phyloP scores from a whole-genome alignment of 2,797 vertebrate species.

The Taeniopygia guttata region DNA sequence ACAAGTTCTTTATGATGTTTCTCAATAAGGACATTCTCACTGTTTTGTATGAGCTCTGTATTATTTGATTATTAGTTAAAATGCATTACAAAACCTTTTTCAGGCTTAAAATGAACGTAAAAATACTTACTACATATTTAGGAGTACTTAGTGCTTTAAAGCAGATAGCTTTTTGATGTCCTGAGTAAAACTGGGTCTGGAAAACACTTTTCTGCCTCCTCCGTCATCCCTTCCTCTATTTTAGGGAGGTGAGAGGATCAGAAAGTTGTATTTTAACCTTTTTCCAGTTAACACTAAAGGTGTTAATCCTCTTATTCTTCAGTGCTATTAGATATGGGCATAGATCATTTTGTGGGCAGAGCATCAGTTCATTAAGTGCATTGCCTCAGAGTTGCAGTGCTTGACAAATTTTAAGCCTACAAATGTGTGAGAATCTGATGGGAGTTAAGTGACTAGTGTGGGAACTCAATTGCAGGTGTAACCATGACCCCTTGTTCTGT shows the following conservation, averaged over 20 bases:
- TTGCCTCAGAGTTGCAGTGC: neutral
- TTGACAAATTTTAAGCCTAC: neutral
- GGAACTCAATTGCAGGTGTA: neutral
- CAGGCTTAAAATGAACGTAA: slow-evolving; percentile 28
- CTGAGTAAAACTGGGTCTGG: slow-evolving; percentile 11
- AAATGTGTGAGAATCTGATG: neutral
- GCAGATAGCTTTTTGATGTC: slow-evolving; percentile 50
- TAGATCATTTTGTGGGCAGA: slow-evolving; percentile 39
- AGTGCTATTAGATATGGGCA: slow-evolving; percentile 34
- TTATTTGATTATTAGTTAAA: slow-evolving; percentile 53
- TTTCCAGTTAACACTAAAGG: slow-evolving; percentile 62
- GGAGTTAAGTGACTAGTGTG: neutral
- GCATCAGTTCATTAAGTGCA: slow-evolving; percentile 23
- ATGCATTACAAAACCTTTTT: slow-evolving; percentile 32
- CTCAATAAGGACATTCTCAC: neutral
- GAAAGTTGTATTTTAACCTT: neutral
- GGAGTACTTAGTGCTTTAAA: slow-evolving; percentile 60
- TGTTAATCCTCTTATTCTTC: slow-evolving; percentile 63
- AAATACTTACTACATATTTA: slow-evolving; percentile 60
- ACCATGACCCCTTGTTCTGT: neutral
- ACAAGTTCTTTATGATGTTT: neutral
- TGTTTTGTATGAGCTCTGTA: slow-evolving; percentile 7
- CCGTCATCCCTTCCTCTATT: neutral
- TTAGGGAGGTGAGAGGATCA: neutral
- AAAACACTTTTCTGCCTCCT: neutral